phyloP scores from a whole-genome alignment of 2,888 invertebrate species.

The Aproaerema taeniolella region DNA sequence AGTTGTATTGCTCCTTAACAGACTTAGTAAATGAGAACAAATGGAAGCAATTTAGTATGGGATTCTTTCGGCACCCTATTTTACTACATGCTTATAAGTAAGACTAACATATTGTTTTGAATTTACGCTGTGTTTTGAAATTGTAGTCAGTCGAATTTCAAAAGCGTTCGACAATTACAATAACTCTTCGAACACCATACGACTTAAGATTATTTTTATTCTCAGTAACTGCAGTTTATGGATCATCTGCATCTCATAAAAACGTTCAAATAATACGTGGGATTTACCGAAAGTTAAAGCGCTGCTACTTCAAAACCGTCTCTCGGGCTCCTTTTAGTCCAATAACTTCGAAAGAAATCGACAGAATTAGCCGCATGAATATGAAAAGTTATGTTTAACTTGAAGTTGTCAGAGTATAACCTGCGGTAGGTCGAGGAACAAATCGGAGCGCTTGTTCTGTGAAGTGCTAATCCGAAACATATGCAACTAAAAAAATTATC shows the following conservation, averaged over 20 bases:
- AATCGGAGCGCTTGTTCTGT: constrained; percentile 41
- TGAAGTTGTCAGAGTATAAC: constrained; percentile 23
- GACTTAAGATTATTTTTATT: constrained; percentile 23
- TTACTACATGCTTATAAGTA: too few species aligned
- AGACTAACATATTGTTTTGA: too few species aligned
- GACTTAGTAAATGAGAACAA: too few species aligned
- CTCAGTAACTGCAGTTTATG: constrained; percentile 28
- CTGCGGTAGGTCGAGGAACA: constrained; percentile 66
- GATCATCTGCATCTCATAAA: constrained; percentile 54
- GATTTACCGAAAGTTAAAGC: constrained; percentile 51
- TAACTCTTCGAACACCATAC: constrained; percentile 15
- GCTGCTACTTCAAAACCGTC: constrained; percentile 25
- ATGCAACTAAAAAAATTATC: constrained; percentile 64
- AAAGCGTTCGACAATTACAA: constrained; percentile 14
- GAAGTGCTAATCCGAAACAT: constrained; percentile 74
- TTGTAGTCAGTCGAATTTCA: too few species aligned
- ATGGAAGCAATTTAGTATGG: too few species aligned
- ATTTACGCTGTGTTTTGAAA: too few species aligned
- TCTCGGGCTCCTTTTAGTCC: neutral
- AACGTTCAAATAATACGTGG: constrained; percentile 56
- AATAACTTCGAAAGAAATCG: too few species aligned
- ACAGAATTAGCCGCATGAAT: too few species aligned
- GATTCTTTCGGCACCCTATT: too few species aligned
- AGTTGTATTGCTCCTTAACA: too few species aligned
- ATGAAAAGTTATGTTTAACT: too few species aligned